A percentile compares a stretch with the other conserved stretches of the same genome.
phyloP scores from a whole-genome alignment of 2,113 vertebrate species.

The Hiodon alosoides region DNA sequence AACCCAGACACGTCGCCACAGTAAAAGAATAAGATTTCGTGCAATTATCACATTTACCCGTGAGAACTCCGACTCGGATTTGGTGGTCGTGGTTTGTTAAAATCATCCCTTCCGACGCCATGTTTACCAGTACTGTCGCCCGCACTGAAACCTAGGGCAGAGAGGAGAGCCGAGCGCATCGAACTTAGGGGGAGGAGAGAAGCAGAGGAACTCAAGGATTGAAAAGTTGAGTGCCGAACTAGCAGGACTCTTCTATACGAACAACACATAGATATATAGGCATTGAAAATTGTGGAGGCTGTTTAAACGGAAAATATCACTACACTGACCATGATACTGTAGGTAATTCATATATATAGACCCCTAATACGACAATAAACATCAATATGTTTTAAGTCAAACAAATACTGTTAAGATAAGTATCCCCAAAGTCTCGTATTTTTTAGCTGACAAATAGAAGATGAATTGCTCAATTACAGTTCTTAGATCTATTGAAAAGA shows the following conservation, averaged over 20 bases:
- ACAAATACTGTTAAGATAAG: too few relatives aligned
- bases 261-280: not conserved
- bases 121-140: constrained; percentile 76
- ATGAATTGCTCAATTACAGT: too few relatives aligned
- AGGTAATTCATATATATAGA: not conserved
- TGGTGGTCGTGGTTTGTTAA: constrained; percentile 96
- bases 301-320: not conserved
- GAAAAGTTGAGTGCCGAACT: constrained; percentile 29
- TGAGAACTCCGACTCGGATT: constrained; percentile 87
- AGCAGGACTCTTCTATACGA: not conserved
- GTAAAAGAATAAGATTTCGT: not conserved
- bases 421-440: too few relatives aligned
- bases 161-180: constrained; percentile 42
- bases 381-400: not conserved
- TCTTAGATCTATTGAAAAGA: too few relatives aligned
- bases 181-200: constrained; percentile 34
- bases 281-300: not conserved
- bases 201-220: constrained; percentile 25
- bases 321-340: not conserved
- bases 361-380: not conserved
- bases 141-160: constrained; percentile 56
- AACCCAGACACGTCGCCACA: not conserved
- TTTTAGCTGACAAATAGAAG: too few relatives aligned
- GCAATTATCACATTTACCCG: constrained; percentile 64
- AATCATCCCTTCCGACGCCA: constrained; percentile 95